phyloP scores from a whole-genome alignment of 2,797 vertebrate genomes.

The Neosilurus mollespiculum region DNA sequence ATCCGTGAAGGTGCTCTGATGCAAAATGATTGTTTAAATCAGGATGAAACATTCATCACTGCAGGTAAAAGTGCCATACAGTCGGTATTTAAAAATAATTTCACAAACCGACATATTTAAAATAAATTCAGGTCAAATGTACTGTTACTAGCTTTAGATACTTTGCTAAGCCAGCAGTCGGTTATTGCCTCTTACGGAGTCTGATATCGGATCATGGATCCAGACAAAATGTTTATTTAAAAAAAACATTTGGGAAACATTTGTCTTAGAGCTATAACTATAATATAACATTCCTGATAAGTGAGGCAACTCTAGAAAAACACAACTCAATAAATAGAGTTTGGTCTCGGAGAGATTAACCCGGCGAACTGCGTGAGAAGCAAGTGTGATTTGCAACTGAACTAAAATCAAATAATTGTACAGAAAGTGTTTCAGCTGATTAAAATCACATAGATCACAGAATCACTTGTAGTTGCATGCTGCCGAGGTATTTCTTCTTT shows the following conservation, averaged over 20 bases:
- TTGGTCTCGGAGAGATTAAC: conserved; percentile 21
- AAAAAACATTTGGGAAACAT: neutral
- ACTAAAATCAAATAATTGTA: neutral
- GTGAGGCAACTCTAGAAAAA: conserved; percentile 1
- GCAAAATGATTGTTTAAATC: conserved; percentile 32
- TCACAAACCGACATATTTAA: conserved; percentile 11
- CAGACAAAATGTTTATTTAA: neutral
- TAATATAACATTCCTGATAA: neutral
- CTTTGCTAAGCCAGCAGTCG: neutral
- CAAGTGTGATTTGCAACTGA: conserved; percentile 2
- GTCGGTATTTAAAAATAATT: neutral
- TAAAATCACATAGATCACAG: conserved; percentile 30
- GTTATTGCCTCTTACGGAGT: conserved; percentile 38
- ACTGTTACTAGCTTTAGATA: conserved; percentile 32
- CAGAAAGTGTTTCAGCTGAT: conserved; percentile 27
- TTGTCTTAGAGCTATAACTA: neutral
- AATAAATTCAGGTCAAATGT: conserved; percentile 21
- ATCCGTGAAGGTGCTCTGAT: conserved; percentile 39
- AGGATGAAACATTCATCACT: conserved; percentile 39
- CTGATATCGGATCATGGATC: neutral
- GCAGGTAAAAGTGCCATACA: conserved; percentile 39
- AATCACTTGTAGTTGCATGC: conserved; percentile 36
- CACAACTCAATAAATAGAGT: conserved; percentile 16
- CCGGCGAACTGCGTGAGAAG: neutral
- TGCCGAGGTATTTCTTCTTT: conserved; percentile 35